Percentiles rank a stretch among this genome's conserved stretches.
Conservation (phyloP, 2,888 invertebrate genomes). For the Aporophyla nigra region DNA sequence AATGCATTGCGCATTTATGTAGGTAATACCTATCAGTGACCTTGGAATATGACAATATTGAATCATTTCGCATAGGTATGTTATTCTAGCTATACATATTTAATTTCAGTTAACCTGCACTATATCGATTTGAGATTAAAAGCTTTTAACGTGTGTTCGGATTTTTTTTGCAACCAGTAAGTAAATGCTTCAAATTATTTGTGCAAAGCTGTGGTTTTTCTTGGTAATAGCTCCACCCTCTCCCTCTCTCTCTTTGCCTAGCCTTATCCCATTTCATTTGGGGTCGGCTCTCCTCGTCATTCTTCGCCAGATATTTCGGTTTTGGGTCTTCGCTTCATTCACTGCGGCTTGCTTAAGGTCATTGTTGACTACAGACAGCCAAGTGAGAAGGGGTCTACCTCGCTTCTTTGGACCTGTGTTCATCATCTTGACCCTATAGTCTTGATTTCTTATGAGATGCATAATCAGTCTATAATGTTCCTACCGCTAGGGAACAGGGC, state of each 20-base stretch:
- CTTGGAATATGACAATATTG: conserved; percentile 22
- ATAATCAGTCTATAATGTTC: not conserved
- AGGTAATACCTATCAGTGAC: not conserved
- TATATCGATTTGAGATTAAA: conserved; percentile 11
- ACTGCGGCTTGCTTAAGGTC: too few relatives aligned
- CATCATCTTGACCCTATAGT: too few relatives aligned
- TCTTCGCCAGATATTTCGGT: too few relatives aligned
- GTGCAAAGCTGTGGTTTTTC: not conserved
- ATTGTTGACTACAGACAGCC: too few relatives aligned
- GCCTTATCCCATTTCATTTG: too few relatives aligned
- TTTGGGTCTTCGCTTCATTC: too few relatives aligned
- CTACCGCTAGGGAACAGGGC: not conserved
- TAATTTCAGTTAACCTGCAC: conserved; percentile 8
- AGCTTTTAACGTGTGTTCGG: not conserved
- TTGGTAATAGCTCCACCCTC: not conserved
- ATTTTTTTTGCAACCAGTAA: not conserved
- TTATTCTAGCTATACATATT: conserved; percentile 15
- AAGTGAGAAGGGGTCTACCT: too few relatives aligned
- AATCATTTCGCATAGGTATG: not conserved
- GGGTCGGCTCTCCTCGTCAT: too few relatives aligned
- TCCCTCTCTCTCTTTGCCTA: too few relatives aligned
- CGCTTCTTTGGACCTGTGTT: too few relatives aligned
- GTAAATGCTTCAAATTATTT: not conserved
- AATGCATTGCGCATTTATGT: conserved; percentile 10
- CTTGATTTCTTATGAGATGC: not conserved